These are phyloP conservation scores for Nymphalis io DNA, from an alignment of 1,140 invertebrate species.

Conservation along the genomic window DNA sequence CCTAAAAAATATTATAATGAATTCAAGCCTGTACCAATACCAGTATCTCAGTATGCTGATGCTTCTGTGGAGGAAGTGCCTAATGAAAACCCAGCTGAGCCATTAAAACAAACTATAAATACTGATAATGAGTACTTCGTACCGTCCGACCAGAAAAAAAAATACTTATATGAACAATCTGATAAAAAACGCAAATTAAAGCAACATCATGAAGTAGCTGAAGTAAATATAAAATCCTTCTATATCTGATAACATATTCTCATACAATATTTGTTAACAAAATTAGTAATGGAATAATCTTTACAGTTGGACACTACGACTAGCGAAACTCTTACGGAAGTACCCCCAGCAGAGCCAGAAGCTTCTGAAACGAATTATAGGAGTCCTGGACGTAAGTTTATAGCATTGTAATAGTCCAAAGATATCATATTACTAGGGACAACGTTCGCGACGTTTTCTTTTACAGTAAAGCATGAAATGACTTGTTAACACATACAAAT, in stretches of 20 bases:
- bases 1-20: conserved; percentile 64
- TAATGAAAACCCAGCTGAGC: conserved; percentile 56
- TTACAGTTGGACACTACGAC: conserved; percentile 13
- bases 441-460: no score
- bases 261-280: neutral
- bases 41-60: conserved; percentile 56
- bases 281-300: neutral
- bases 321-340: conserved; percentile 8
- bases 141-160: conserved; percentile 54
- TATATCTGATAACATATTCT: neutral
- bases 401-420: neutral
- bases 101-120: conserved; percentile 46
- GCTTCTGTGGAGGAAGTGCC: conserved; percentile 46
- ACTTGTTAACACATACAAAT: no score
- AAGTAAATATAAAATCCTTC: conserved; percentile 36
- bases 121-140: conserved; percentile 44
- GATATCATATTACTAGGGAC: no score
- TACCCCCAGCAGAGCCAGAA: conserved; percentile 53
- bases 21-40: conserved; percentile 67
- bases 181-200: conserved; percentile 61
- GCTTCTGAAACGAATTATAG: conserved; percentile 61
- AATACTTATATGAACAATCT: conserved; percentile 53
- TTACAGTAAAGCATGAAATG: no score
- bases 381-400: conserved; percentile 59
- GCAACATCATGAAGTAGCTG: conserved; percentile 45